Conservation (phyloP, 2,888 invertebrate genomes). For the Neria commutata region DNA sequence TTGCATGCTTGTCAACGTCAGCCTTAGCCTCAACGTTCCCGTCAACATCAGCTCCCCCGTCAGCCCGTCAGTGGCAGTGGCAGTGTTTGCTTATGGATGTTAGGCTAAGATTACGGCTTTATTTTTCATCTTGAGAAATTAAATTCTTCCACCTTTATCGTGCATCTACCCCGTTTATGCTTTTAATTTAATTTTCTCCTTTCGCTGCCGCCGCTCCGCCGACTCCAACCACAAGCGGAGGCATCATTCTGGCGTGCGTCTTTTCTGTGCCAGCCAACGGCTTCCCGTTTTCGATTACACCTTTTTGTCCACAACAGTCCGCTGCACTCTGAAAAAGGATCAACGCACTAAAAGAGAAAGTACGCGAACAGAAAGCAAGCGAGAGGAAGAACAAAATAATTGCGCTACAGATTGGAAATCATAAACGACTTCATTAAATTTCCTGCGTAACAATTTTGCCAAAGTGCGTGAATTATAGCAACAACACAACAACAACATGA, state of each 20-base stretch:
- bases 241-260: neutral
- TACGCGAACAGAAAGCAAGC: neutral
- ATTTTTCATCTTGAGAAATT: conserved; percentile 47
- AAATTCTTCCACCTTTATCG: conserved; percentile 40
- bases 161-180: conserved; percentile 6
- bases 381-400: conserved; percentile 9
- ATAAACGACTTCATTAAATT: conserved; percentile 29
- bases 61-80: neutral
- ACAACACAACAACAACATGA: neutral
- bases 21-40: neutral
- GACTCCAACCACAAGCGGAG: neutral
- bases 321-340: neutral
- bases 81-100: conserved; percentile 41
- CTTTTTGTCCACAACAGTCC: neutral
- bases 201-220: neutral
- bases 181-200: conserved; percentile 39
- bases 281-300: neutral
- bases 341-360: neutral
- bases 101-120: conserved; percentile 49
- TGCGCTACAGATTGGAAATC: conserved; percentile 18
- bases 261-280: neutral
- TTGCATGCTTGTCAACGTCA: neutral
- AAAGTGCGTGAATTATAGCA: conserved; percentile 19
- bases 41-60: conserved; percentile 7
- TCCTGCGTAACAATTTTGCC: conserved; percentile 19